Percentiles rank a stretch among this genome's conserved stretches.
These are phyloP conservation scores for Hippocampus comes DNA, from an alignment of 2,113 vertebrate species.

Conservation along the genomic window DNA sequence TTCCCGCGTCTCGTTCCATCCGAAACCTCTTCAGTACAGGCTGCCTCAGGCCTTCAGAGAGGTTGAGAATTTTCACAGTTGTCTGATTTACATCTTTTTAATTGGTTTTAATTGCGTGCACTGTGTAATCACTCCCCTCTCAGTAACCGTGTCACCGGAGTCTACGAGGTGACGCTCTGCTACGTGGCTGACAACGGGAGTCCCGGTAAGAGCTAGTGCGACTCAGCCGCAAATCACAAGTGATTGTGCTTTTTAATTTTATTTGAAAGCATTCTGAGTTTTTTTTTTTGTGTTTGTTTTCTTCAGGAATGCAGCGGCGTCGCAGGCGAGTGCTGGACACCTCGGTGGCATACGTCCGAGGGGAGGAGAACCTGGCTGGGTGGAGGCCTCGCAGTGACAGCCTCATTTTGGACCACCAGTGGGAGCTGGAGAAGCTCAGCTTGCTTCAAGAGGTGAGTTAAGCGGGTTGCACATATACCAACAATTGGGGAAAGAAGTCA, in stretches of 20 bases:
- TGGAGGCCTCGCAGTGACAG: slow-evolving; percentile 97
- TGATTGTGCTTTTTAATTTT: neutral
- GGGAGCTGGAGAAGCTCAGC: slow-evolving; percentile 97
- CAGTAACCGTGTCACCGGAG: slow-evolving; percentile 92
- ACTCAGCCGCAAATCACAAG: neutral
- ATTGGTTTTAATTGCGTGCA: neutral
- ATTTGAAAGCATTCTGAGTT: neutral
- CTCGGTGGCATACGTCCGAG: slow-evolving; percentile 91
- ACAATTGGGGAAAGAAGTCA: no score
- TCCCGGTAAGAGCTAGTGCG: slow-evolving; percentile 76
- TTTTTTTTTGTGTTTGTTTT: neutral
- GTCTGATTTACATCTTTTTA: neutral
- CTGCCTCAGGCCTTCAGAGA: slow-evolving; percentile 85
- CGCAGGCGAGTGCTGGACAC: slow-evolving; percentile 92
- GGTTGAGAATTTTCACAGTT: slow-evolving; percentile 62
- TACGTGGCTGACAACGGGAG: slow-evolving; percentile 88
- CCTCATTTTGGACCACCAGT: slow-evolving; percentile 95
- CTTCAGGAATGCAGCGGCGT: slow-evolving; percentile 90
- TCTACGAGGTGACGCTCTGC: slow-evolving; percentile 93
- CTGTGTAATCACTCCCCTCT: neutral
- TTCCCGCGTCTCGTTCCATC: slow-evolving; percentile 92
- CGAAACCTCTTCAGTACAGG: slow-evolving; percentile 94
- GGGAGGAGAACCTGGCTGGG: slow-evolving; percentile 95
- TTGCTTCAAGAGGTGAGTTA: slow-evolving; percentile 86
- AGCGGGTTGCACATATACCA: neutral